Evolutionary conservation across 2,888 invertebrate genomes (phyloP).

Genomic region (Tiliacea citrago): DNA sequence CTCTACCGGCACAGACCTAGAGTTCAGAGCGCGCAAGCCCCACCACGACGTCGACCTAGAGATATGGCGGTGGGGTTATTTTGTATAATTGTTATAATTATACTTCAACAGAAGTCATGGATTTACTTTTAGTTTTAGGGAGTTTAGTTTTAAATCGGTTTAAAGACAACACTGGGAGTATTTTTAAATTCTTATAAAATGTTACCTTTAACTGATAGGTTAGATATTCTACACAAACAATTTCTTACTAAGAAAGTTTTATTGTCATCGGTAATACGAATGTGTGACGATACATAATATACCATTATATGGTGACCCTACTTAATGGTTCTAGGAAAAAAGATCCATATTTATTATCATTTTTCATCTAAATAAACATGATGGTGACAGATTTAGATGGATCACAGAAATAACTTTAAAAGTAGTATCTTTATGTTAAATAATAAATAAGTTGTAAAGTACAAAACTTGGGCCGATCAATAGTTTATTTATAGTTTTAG

Average conservation of each 20-base stretch:
- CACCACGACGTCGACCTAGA: too few species aligned
- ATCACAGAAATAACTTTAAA: neutral
- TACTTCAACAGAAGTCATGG: too few species aligned
- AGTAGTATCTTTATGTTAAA: constrained; percentile 4
- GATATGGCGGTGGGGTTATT: too few species aligned
- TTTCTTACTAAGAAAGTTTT: neutral
- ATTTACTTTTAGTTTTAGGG: too few species aligned
- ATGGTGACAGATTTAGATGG: neutral
- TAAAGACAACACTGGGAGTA: neutral
- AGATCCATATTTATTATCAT: neutral
- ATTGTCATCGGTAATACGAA: neutral
- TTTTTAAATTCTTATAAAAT: neutral
- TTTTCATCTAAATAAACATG: neutral
- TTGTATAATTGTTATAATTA: too few species aligned
- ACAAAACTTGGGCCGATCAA: constrained; percentile 3
- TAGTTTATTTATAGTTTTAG: constrained; percentile 7
- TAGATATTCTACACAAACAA: too few species aligned
- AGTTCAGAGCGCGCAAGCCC: too few species aligned
- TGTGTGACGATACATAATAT: neutral
- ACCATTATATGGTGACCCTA: too few species aligned
- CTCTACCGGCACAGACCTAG: too few species aligned
- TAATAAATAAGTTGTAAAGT: constrained; percentile 1
- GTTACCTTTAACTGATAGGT: neutral
- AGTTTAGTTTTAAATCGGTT: neutral
- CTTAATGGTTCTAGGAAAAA: neutral